Conservation (phyloP, 2,888 invertebrate genomes). For the Gandaritis pyraliata region DNA sequence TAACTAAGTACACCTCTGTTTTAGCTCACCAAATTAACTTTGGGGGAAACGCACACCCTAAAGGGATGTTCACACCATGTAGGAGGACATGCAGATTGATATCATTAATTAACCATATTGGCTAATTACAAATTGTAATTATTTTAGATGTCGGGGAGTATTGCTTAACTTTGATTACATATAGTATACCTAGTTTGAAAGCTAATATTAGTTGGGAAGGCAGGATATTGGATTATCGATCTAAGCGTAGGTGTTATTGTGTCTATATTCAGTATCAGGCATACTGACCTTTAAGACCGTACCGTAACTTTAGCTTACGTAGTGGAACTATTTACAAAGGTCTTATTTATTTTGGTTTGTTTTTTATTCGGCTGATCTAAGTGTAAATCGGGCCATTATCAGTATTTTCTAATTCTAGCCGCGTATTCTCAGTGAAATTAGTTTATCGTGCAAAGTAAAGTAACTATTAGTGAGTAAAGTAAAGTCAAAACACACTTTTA, state of each 20-base stretch:
- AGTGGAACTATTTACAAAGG: background rate
- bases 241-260: background rate
- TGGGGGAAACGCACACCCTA: constrained; percentile 53
- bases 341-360: background rate
- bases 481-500: constrained; percentile 6
- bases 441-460: background rate
- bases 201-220: background rate
- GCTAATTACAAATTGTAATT: constrained; percentile 58
- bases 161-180: background rate
- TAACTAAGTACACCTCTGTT: constrained; percentile 54
- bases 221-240: background rate
- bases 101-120: constrained; percentile 66
- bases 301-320: background rate
- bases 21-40: constrained; percentile 72
- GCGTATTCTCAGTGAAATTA: background rate
- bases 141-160: constrained; percentile 7
- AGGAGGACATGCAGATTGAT: constrained; percentile 67
- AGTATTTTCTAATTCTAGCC: background rate
- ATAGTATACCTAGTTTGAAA: background rate
- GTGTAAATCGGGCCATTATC: no score
- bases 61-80: constrained; percentile 59
- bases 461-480: background rate
- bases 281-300: background rate
- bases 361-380: no score
- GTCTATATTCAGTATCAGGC: background rate